Base-by-base conservation (phyloP, 53 echinoderm and acorn worm species). In the Mesocentrotus franciscanus region DNA sequence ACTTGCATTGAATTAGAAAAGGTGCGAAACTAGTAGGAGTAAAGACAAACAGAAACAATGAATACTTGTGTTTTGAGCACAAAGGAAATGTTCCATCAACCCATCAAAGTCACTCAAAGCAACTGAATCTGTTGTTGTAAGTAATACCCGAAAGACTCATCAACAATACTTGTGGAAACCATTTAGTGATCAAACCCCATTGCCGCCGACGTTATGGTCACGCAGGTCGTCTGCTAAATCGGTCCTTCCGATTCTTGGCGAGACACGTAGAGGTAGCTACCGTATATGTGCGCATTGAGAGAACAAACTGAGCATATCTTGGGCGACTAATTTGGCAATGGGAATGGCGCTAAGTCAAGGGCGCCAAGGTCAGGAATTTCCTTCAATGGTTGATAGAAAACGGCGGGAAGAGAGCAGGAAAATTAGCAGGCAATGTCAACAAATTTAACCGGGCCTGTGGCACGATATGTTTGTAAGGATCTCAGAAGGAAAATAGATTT, bases 351-450 rank as follows among this genome's bases (percentile, higher is more conserved):
- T 33, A 57, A 29, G 90, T 91, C 91, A 91, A 91, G 91, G 90
- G 58, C 60, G 90, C 36, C 91, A 91, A 91, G 91, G 91, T 91
- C 91, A 68, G 35, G 66, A 61, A 36, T 68, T 62, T 62, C 91
- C 91, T 91, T 91, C 68, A 66, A 91, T 91, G 91, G 16, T 39
- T 33, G 62, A 34, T 66, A 9, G 58, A 91, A 91, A 91, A 35
- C 4, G 66, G 32, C 55, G 93, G 93, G 30, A 93, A 32, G 61
- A 42, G 76, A 18, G 27, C 56, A 75, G 92, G 76, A 74, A 92
- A 92, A 92, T 92, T 92, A 92, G 92, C 92, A 20, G 32, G 60
- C 93, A 93, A 93, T 62, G 93, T 93, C 93, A 93, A 93, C 93
- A 93, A 93, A 93, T 93, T 93, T 79, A 93, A 78, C 93, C 93